phyloP scores from a whole-genome alignment of 92 coral and sea anemone genomes.

The Metridium senile region DNA sequence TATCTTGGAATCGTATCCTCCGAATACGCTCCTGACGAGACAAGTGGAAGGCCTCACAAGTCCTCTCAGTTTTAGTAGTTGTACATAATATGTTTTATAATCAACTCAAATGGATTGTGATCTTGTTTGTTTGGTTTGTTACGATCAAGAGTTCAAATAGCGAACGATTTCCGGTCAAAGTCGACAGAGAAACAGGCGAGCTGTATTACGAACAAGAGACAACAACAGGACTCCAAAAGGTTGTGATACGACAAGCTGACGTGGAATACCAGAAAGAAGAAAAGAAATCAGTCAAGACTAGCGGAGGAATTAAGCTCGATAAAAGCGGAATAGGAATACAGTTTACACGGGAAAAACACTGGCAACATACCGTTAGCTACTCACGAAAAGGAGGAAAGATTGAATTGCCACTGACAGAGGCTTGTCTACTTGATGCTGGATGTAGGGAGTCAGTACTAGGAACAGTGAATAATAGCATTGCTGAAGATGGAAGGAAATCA shows the following conservation, averaged over 20 bases:
- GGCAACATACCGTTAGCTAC: conserved; percentile 20
- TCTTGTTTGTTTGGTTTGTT: background rate
- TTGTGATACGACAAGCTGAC: conserved; percentile 17
- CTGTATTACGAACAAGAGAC: conserved; percentile 32
- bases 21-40: too few species aligned
- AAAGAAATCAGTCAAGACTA: background rate
- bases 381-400: conserved; percentile 16
- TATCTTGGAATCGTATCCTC: too few species aligned
- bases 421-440: conserved; percentile 32
- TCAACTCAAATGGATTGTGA: background rate
- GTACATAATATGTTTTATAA: too few species aligned
- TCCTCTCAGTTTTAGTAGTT: too few species aligned
- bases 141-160: background rate
- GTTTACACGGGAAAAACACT: conserved; percentile 4
- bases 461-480: conserved; percentile 1
- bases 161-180: conserved; percentile 12
- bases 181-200: conserved; percentile 23
- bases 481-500: conserved; percentile 1
- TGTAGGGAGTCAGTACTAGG: conserved; percentile 17
- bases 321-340: conserved; percentile 16
- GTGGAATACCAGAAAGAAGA: background rate
- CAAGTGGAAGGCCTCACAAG: too few species aligned
- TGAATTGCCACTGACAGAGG: conserved; percentile 13
- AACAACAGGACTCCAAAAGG: conserved; percentile 17
- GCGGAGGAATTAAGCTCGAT: conserved; percentile 11